These are phyloP conservation scores for Orthonychiurus folsomi DNA, from an alignment of 2,888 invertebrate genomes.

Conservation along the genomic window DNA sequence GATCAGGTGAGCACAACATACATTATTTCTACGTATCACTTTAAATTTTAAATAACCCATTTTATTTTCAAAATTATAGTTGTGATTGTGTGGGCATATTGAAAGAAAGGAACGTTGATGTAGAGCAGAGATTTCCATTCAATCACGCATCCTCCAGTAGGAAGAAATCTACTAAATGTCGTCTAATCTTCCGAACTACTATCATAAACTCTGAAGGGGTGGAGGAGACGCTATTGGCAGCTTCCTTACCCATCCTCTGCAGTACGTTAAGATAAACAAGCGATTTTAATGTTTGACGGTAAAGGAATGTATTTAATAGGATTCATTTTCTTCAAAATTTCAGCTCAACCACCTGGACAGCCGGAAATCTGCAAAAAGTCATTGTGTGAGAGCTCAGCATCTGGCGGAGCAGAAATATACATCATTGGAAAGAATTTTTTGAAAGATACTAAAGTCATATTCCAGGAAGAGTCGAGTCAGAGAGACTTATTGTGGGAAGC, in stretches of 20 bases:
- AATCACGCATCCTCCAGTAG: slow-evolving; percentile 60
- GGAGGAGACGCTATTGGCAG: slow-evolving; percentile 73
- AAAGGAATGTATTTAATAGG: no score
- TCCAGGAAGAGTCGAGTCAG: slow-evolving; percentile 51
- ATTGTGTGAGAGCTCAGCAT: slow-evolving; percentile 64
- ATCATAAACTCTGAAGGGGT: slow-evolving; percentile 68
- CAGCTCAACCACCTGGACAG: slow-evolving; percentile 84
- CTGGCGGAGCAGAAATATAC: slow-evolving; percentile 74
- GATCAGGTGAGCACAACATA: slow-evolving; percentile 57
- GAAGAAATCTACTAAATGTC: slow-evolving; percentile 88
- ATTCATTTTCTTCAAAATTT: slow-evolving; percentile 21
- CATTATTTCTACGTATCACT: background rate
- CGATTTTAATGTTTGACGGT: slow-evolving; percentile 5
- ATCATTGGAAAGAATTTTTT: slow-evolving; percentile 85
- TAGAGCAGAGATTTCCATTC: slow-evolving; percentile 80
- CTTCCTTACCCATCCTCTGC: slow-evolving; percentile 84
- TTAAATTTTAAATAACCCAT: slow-evolving; percentile 7
- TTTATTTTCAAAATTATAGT: slow-evolving; percentile 44
- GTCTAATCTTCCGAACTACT: slow-evolving; percentile 86
- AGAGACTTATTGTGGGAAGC: slow-evolving; percentile 59
- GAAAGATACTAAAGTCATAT: slow-evolving; percentile 77
- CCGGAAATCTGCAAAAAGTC: slow-evolving; percentile 89
- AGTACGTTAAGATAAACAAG: slow-evolving; percentile 57
- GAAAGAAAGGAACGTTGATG: slow-evolving; percentile 90
- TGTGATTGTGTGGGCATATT: slow-evolving; percentile 97